Evolutionary conservation across 53 echinoderm and acorn worm genomes (phyloP).

Genomic region (Mesocentrotus franciscanus): DNA sequence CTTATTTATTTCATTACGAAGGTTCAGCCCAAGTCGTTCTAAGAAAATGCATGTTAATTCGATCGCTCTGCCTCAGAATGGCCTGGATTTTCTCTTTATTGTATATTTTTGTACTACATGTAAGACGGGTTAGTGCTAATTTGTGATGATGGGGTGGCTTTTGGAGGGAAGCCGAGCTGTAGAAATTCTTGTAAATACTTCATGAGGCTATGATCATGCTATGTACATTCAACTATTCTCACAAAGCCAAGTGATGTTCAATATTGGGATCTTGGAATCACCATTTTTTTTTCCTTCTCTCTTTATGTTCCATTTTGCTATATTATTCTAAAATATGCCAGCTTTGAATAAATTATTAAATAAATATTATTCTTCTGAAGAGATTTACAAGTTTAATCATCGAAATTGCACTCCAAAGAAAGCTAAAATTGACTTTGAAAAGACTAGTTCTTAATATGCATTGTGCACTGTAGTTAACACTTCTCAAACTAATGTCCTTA

Average conservation of each 20-base stretch:
- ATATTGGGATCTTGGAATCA: neutral
- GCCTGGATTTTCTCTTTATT: conserved; percentile 4
- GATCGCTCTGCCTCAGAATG: neutral
- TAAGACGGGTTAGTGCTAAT: conserved; percentile 57
- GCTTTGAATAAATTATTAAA: neutral
- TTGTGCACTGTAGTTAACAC: neutral
- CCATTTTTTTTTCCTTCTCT: neutral
- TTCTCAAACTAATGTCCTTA: neutral
- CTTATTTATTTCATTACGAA: neutral
- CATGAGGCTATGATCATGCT: neutral
- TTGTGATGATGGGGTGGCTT: conserved; percentile 13
- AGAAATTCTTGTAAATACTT: conserved; percentile 29
- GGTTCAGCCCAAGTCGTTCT: neutral
- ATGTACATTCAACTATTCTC: neutral
- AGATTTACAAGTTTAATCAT: neutral
- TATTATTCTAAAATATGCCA: neutral
- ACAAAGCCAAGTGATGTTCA: neutral
- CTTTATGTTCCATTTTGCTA: neutral
- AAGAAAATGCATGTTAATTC: neutral
- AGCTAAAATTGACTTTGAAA: neutral
- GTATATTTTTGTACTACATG: conserved; percentile 53
- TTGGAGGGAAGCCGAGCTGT: conserved; percentile 3
- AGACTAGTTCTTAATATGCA: neutral
- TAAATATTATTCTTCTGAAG: neutral
- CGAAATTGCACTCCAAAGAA: neutral